Evolutionary conservation across 1,140 invertebrate genomes (phyloP), one percentile per base, ranked within the genome.

Genomic region (Bilobella aurantiaca): DNA sequence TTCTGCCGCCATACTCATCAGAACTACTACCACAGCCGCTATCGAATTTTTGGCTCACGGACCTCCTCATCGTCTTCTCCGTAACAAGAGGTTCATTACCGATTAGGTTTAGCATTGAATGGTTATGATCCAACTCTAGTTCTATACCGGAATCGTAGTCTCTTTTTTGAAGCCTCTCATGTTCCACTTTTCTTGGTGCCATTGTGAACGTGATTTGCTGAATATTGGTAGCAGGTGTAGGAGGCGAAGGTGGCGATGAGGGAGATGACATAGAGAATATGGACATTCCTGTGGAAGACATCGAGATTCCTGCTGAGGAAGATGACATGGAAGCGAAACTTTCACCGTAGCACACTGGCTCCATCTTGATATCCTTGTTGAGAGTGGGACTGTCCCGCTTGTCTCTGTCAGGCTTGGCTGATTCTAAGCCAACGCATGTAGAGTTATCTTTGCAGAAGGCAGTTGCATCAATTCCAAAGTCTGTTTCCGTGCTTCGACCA

Each of bases 131-230:
- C 8, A 42, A 42, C 14, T 31, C 30, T 21, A 62, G 14, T 3
- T 62, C 59, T 42, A 62, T 62, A 3, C 59, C 59, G 12, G 59
- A 62, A 42, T 62, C 59, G 23, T 62, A 62, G 2, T 62, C 59
- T 28, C 32, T 34, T 28, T 27, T 12, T 25, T 62, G 59, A 3
- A 62, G 31, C 46, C 16, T 12, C 28, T 62, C 59, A 12, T 46
- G n/a, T 23, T 62, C 59, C 5, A 37, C 3, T 46, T 62, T 34
- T 8, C 14, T 12, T 23, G 49, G 12, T 18, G 49, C 25, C 14
- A 53, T 5, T 53, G 49, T 53, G 49, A 53, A 23, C 3, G 49
- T 18, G 12, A 53, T 3, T 23, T 53, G 49, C 5, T 12, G 23
- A 5, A 53, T 23, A 23, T 18, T 12, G 21, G 49, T 53, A 5